These are phyloP conservation scores for Tragopan temminckii DNA, from an alignment of 2,797 vertebrate species.

Conservation along the genomic window DNA sequence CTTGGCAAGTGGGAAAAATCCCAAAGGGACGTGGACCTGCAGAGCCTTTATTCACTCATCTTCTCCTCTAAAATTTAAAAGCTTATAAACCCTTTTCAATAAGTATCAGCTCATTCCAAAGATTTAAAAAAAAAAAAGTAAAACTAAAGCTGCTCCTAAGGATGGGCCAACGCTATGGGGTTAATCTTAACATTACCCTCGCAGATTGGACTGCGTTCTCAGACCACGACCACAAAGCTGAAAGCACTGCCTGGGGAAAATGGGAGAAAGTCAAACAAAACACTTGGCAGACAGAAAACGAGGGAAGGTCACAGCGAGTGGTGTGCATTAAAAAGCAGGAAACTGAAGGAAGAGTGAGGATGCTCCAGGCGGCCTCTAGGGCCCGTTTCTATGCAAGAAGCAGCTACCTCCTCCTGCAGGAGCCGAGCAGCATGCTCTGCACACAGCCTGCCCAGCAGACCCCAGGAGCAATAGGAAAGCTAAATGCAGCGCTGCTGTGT, in stretches of 20 bases:
- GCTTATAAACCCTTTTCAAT: neutral
- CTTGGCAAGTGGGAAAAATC: neutral
- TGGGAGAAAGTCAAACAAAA: constrained; percentile 1
- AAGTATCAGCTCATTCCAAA: neutral
- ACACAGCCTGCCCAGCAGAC: neutral
- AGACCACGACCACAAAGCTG: neutral
- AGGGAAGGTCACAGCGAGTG: neutral
- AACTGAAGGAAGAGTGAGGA: neutral
- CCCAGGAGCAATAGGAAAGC: too few species aligned
- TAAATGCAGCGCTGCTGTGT: neutral
- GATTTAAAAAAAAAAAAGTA: neutral
- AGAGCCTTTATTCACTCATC: neutral
- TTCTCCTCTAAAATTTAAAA: neutral
- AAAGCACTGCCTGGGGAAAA: neutral
- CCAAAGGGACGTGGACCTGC: neutral
- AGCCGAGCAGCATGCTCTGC: neutral
- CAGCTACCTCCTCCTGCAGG: neutral
- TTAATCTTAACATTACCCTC: neutral
- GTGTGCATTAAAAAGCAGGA: neutral
- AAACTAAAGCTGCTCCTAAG: neutral
- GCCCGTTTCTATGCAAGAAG: neutral
- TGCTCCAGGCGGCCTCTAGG: constrained; percentile 12
- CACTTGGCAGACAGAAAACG: neutral
- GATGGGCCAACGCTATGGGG: accelerated
- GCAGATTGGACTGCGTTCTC: neutral